Conservation (phyloP, 2,113 vertebrate genomes). For the Campylomormyrus tamandua region DNA sequence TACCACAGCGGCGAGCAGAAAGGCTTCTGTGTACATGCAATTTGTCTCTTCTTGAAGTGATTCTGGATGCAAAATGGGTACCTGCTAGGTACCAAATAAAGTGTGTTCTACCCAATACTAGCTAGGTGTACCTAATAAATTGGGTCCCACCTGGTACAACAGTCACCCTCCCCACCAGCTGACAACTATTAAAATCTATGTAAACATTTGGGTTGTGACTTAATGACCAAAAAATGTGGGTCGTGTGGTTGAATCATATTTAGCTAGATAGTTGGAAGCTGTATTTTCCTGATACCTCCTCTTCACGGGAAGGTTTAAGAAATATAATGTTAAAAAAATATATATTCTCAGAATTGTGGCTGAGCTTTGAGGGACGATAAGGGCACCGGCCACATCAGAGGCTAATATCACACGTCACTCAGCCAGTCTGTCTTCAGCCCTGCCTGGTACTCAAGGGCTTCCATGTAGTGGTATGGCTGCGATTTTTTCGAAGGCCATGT, state of each 20-base stretch:
- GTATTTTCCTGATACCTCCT: not conserved
- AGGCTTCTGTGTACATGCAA: not conserved
- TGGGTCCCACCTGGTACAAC: not conserved
- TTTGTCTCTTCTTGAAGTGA: not conserved
- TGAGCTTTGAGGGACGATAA: not conserved
- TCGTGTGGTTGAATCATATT: not conserved
- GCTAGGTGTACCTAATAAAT: not conserved
- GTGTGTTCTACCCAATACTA: not conserved
- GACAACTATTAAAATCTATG: not conserved
- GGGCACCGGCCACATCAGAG: not conserved
- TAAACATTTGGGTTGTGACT: not conserved
- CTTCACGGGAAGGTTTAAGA: not conserved
- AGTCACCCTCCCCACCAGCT: not conserved
- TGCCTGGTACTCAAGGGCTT: not conserved
- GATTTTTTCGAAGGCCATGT: not conserved
- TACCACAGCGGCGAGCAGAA: not conserved
- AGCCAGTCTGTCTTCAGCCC: not conserved
- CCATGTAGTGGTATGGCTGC: not conserved
- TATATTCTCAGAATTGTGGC: not conserved
- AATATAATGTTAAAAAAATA: not conserved
- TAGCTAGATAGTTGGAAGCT: not conserved
- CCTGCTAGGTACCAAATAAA: not conserved
- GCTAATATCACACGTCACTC: not conserved
- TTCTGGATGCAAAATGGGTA: not conserved
- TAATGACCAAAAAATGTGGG: not conserved